phyloP scores from a whole-genome alignment of 2,797 vertebrate species.

The Sebastes nivosus region DNA sequence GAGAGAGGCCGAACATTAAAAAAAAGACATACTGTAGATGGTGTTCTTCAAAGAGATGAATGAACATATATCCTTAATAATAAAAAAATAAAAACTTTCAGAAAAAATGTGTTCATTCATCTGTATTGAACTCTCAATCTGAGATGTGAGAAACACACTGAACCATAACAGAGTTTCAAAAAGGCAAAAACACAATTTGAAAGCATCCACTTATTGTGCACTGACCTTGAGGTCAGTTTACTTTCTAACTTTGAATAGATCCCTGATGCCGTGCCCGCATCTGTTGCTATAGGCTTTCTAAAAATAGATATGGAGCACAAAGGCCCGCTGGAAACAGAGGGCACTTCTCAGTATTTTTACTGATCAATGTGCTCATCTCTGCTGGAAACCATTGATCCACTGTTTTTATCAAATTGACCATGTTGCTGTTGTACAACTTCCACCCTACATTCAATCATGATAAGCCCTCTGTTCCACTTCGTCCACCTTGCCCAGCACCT shows the following conservation, averaged over 20 bases:
- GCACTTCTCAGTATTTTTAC: constrained; percentile 70
- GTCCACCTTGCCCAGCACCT: constrained; percentile 10
- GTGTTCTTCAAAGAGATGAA: constrained; percentile 19
- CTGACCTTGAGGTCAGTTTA: constrained; percentile 77
- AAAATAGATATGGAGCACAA: constrained; percentile 74
- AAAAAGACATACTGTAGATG: background rate
- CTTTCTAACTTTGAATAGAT: constrained; percentile 78
- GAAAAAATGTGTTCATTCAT: constrained; percentile 22
- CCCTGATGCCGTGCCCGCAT: constrained; percentile 71
- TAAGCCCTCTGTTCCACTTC: constrained; percentile 33
- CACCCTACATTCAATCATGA: constrained; percentile 49
- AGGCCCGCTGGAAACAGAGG: constrained; percentile 75
- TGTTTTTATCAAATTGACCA: constrained; percentile 67
- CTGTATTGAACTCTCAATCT: constrained; percentile 16
- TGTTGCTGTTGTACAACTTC: constrained; percentile 56
- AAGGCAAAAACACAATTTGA: constrained; percentile 54
- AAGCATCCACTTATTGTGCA: constrained; percentile 65
- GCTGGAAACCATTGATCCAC: constrained; percentile 80
- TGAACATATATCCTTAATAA: constrained; percentile 8
- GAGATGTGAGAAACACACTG: constrained; percentile 26
- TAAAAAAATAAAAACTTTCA: background rate
- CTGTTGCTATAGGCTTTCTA: constrained; percentile 74
- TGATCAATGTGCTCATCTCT: constrained; percentile 80
- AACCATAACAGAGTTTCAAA: constrained; percentile 17
- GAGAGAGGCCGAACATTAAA: background rate